Evolutionary conservation across 2,113 vertebrate species (phyloP).

Genomic region (Murina feae): DNA sequence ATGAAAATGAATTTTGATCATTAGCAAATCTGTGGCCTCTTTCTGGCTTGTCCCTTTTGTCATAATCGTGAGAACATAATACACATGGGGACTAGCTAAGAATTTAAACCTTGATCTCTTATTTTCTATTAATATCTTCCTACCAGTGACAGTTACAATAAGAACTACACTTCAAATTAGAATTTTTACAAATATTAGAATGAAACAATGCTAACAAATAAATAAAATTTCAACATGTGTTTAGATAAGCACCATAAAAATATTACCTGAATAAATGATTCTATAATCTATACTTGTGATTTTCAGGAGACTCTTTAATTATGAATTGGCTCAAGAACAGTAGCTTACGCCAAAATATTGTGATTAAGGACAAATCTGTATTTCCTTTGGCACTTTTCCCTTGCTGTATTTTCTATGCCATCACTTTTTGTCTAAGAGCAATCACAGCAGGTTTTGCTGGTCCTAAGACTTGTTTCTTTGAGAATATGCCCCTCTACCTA

Average conservation of each 20-base stretch:
- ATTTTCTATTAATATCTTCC: neutral
- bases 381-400: neutral
- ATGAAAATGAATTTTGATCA: neutral
- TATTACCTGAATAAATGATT: neutral
- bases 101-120: neutral
- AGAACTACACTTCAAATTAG: neutral
- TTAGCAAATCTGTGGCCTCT: neutral
- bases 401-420: neutral
- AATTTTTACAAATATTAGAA: neutral
- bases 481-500: neutral
- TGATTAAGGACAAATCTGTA: neutral
- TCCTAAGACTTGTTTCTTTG: neutral
- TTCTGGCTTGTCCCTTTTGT: neutral
- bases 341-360: neutral
- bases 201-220: neutral
- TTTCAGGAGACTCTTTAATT: neutral
- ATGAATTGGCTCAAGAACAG: neutral
- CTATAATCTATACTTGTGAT: neutral
- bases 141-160: neutral
- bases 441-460: neutral
- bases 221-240: neutral
- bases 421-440: neutral
- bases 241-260: neutral
- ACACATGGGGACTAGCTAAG: neutral
- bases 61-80: neutral